Conservation (phyloP, 1,140 invertebrate species). For the Tetranychus urticae region DNA sequence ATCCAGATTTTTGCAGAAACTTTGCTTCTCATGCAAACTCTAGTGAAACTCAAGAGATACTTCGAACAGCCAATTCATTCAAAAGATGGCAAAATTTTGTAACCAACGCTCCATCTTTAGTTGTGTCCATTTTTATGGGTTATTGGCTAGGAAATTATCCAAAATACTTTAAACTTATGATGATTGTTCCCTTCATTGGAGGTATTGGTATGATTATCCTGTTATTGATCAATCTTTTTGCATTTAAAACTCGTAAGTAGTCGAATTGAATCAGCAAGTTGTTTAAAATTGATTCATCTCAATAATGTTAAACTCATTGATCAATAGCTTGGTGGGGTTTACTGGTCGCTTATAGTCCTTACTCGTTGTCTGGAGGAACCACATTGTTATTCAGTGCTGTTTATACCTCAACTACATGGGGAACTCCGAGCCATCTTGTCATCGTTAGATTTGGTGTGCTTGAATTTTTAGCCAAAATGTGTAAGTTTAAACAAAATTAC, state of each 20-base stretch:
- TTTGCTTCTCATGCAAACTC: neutral
- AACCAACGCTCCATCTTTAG: neutral
- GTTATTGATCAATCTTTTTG: neutral
- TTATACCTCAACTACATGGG: no score
- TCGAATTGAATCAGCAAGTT: neutral
- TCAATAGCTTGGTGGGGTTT: no score
- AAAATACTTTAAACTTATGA: neutral
- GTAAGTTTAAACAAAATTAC: no score
- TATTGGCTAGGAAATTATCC: neutral
- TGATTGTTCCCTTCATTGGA: neutral
- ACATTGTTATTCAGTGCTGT: no score
- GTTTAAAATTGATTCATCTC: no score
- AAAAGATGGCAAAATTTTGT: neutral
- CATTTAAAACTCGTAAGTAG: neutral
- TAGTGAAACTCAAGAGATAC: neutral
- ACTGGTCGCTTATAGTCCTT: no score
- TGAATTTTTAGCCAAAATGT: no score
- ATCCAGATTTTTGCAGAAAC: neutral
- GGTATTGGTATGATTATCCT: neutral
- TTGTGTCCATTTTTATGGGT: neutral
- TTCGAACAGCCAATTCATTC: neutral
- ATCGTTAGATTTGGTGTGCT: no score
- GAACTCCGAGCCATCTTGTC: no score
- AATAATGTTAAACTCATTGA: no score
- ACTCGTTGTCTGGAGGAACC: no score